Percentiles rank a stretch among this genome's conserved stretches.
Evolutionary conservation across 2,113 vertebrate genomes (phyloP).

Genomic region (Aptenodytes patagonicus): DNA sequence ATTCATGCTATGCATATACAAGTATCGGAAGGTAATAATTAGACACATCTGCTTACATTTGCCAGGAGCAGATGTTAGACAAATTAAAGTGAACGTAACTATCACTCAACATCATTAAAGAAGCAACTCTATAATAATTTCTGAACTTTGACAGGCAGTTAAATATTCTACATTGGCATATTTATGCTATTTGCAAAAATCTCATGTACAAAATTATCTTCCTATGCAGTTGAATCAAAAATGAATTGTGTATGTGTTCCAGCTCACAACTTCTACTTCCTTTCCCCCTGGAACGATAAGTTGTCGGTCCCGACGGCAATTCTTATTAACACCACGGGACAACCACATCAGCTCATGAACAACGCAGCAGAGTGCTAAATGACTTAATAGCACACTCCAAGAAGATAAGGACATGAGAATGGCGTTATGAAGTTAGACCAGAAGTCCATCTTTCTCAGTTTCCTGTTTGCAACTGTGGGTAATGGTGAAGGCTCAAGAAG

Average conservation of each 20-base stretch:
- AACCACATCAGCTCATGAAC: neutral
- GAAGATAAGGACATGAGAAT: neutral
- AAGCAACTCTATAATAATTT: neutral
- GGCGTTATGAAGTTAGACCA: neutral
- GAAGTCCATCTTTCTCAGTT: neutral
- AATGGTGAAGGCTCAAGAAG: neutral
- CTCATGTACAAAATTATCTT: neutral
- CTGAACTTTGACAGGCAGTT: neutral
- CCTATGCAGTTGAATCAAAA: neutral
- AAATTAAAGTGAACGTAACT: conserved; percentile 60
- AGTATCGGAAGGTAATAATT: conserved; percentile 60
- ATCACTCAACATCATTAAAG: conserved; percentile 48
- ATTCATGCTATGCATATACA: neutral
- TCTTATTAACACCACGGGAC: neutral
- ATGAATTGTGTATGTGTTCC: neutral
- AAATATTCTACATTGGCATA: neutral
- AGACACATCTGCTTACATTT: conserved; percentile 70
- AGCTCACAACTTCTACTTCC: neutral
- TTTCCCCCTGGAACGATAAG: neutral
- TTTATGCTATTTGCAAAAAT: conserved; percentile 4
- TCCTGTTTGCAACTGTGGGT: neutral
- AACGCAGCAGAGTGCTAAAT: neutral
- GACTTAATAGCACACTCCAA: neutral
- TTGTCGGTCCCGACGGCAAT: neutral
- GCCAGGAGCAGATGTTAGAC: conserved; percentile 63